Evolutionary conservation across 1,140 invertebrate species (phyloP).

Genomic region (Colletes latitarsis): DNA sequence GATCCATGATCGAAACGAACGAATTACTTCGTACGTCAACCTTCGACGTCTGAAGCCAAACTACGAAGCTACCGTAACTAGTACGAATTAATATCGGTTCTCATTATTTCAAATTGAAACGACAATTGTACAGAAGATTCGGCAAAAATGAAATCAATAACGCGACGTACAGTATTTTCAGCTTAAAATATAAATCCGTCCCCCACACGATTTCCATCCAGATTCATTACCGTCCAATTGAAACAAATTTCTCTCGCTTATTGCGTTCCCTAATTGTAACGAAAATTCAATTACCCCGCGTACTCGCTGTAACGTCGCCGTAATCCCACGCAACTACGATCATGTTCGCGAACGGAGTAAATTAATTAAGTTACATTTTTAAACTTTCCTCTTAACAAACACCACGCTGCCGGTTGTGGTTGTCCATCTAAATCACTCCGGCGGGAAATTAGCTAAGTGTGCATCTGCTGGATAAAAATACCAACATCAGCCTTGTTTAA

Average conservation of each 20-base stretch:
- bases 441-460: not conserved
- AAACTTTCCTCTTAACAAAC: not conserved
- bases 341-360: not conserved
- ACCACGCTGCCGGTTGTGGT: not conserved
- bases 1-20: slow-evolving; percentile 5
- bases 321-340: not conserved
- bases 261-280: not conserved
- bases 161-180: too few relatives aligned
- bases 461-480: not conserved
- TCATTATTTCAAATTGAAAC: too few relatives aligned
- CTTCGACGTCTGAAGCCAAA: not conserved
- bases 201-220: not conserved
- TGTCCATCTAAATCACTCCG: not conserved
- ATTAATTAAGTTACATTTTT: slow-evolving; percentile 26
- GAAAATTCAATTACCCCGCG: slow-evolving; percentile 19
- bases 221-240: not conserved
- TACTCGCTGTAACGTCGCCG: not conserved
- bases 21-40: not conserved
- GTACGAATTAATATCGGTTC: too few relatives aligned
- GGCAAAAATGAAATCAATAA: too few relatives aligned
- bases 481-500: not conserved
- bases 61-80: not conserved
- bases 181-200: too few relatives aligned
- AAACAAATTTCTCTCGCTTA: not conserved
- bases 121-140: too few relatives aligned